A percentile compares a stretch with the other conserved stretches of the same genome.
Evolutionary conservation across 2,797 vertebrate genomes (phyloP).

Genomic region (Glyptemys insculpta): DNA sequence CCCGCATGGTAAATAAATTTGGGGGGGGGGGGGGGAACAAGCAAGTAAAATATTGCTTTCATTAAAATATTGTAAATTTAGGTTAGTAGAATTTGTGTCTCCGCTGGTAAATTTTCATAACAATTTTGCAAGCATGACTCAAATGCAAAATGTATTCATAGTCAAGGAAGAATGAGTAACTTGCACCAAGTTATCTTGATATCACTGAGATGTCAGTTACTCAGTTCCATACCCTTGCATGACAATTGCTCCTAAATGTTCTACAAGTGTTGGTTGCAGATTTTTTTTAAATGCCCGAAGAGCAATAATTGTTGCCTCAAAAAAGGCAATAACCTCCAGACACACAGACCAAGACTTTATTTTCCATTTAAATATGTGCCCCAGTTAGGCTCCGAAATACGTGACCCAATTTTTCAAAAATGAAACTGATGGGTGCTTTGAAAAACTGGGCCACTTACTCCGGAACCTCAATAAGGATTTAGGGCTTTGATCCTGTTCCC

Average conservation of each 20-base stretch:
- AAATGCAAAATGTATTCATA: neutral
- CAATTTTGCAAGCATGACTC: neutral
- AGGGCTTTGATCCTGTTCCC: neutral
- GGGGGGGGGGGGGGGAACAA: neutral
- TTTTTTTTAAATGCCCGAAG: neutral
- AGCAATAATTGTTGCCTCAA: neutral
- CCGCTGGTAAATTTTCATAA: neutral
- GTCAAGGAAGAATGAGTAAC: neutral
- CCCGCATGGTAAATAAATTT: neutral
- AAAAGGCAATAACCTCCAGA: neutral
- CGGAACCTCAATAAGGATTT: neutral
- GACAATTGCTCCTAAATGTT: neutral
- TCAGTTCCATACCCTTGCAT: neutral
- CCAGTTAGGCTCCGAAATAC: neutral
- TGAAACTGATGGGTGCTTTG: neutral
- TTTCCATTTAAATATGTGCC: neutral
- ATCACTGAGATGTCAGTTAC: neutral
- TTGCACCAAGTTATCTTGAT: neutral
- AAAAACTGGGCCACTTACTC: neutral
- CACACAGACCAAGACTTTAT: neutral
- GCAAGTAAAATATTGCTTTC: neutral
- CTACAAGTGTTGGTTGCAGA: neutral
- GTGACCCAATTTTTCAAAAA: neutral
- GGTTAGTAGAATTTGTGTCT: neutral
- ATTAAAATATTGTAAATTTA: neutral